Evolutionary conservation across 2,113 vertebrate species (phyloP), one percentile per base, ranked within the genome.

Genomic region (Psittacula cyanocephala): DNA sequence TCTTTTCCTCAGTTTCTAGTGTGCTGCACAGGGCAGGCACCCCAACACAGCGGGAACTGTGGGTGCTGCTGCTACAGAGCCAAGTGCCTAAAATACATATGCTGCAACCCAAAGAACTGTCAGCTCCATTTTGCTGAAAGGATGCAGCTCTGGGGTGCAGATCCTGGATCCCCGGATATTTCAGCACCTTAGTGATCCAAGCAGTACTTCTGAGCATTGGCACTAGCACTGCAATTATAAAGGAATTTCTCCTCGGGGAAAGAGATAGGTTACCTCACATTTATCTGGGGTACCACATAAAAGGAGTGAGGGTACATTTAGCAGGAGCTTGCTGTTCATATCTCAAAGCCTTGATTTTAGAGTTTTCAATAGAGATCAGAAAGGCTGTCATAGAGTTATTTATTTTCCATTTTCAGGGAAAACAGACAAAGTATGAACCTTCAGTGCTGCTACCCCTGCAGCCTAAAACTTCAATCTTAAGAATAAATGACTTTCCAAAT

Each of bases 401-500:
- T 94, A 39, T 84, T 89, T 94, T 85, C 35, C 25, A 71, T 78
- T 91, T 94, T 94, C 63, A 80, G n/a, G 55, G n/a, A 75, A 74
- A 78, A 75, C 4, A 3, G 0, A 0, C 9, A 27, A 71, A 85
- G 4, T 29, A 12, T 88, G 31, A 78, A 70, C 28, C 17, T 63
- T 88, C 57, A 63, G 15, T 69, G 9, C 37, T 57, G 18, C 24
- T 82, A 65, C 3, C 22, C 14, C 37, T 80, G 47, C 16, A 85
- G 47, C 49, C 67, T 67, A 74, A 82, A 46, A 53, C 14, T 88
- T 81, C 68, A 81, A 43, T 63, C 29, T 76, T 16, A 70, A 86
- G 43, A 93, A 83, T 53, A 83, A 95, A 86, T 71, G 13, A 53
- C 68, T 67, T 90, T 57, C 25, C 22, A 67, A 77, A 83, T 72